phyloP scores from a whole-genome alignment of 2,113 vertebrate genomes.

The Laticauda colubrina region DNA sequence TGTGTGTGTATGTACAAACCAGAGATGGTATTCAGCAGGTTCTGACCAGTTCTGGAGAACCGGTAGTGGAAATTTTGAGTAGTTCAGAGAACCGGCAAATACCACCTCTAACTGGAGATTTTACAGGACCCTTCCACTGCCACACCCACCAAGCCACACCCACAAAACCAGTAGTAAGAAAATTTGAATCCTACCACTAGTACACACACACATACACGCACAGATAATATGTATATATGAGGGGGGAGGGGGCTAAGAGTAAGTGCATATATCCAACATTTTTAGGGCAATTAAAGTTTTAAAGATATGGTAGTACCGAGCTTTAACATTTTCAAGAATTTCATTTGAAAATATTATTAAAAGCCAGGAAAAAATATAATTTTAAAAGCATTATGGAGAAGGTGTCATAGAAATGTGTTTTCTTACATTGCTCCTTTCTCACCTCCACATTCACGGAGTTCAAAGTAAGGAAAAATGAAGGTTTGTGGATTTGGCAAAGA shows the following conservation, averaged over 20 bases:
- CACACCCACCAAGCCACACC: too few relatives aligned
- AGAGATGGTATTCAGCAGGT: too few relatives aligned
- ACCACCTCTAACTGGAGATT: too few relatives aligned
- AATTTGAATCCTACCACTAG: too few relatives aligned
- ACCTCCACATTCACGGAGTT: neutral
- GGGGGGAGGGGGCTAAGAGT: neutral
- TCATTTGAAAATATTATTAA: neutral
- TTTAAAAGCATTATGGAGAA: neutral
- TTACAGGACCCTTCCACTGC: too few relatives aligned
- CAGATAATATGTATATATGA: neutral
- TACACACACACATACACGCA: too few relatives aligned
- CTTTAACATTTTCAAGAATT: neutral
- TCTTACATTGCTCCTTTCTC: neutral
- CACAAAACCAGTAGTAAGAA: too few relatives aligned
- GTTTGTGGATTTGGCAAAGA: neutral
- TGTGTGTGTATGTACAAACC: too few relatives aligned
- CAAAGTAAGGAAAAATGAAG: neutral
- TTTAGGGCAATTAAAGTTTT: neutral
- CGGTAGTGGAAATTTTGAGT: too few relatives aligned
- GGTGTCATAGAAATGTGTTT: neutral
- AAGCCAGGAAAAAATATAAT: neutral
- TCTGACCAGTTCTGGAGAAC: too few relatives aligned
- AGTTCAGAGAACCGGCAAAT: too few relatives aligned
- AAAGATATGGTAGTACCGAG: neutral
- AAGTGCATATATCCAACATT: neutral